phyloP scores from a whole-genome alignment of 2,113 vertebrate genomes.

The Cygnus atratus region DNA sequence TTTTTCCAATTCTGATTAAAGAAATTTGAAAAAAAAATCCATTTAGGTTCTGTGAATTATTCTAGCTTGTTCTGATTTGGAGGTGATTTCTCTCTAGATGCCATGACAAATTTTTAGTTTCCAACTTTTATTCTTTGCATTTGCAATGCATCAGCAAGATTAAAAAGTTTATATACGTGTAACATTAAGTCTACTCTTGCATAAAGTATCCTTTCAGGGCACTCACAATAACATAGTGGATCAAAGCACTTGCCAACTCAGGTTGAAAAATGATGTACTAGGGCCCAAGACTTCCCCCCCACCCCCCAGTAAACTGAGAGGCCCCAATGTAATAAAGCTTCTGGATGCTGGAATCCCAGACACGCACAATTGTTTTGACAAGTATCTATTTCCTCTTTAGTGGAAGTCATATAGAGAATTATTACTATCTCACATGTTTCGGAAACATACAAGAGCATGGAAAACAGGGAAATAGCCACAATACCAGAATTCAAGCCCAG shows the following conservation, averaged over 20 bases:
- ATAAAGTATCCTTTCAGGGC: background rate
- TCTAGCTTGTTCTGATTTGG: background rate
- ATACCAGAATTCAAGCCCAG: background rate
- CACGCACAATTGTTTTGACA: background rate
- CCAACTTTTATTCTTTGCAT: background rate
- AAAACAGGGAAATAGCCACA: background rate
- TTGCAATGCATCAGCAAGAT: background rate
- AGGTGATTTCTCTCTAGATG: background rate
- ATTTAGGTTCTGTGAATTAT: background rate
- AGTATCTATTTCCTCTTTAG: conserved; percentile 38
- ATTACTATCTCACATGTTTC: background rate
- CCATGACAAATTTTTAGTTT: background rate
- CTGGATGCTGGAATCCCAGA: background rate
- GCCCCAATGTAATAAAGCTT: background rate
- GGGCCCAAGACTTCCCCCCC: background rate
- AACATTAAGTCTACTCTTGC: background rate
- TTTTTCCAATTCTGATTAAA: background rate
- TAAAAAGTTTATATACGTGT: background rate
- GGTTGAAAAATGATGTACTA: background rate
- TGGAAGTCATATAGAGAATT: conserved; percentile 34
- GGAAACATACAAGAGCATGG: conserved; percentile 5
- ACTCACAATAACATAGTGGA: background rate
- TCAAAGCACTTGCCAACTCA: background rate
- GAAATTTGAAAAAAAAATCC: background rate
- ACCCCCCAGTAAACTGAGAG: background rate